Conservation (phyloP, 2,113 vertebrate genomes). For the Ceuthmochares aereus region DNA sequence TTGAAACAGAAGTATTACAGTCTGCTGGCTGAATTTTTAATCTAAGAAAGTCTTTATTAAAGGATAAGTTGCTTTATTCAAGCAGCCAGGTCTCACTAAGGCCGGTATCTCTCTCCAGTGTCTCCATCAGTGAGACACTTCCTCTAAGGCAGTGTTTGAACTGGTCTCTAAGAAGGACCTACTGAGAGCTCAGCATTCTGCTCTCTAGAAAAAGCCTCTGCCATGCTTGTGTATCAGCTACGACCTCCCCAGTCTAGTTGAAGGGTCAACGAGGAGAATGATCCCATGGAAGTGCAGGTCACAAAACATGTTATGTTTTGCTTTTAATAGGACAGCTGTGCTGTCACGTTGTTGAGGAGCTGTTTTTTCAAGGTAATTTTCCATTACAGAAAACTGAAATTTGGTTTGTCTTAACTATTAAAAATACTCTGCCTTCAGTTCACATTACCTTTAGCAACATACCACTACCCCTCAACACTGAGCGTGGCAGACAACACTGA, state of each 20-base stretch:
- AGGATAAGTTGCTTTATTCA: background rate
- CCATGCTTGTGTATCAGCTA: background rate
- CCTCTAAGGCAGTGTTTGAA: background rate
- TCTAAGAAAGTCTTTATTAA: background rate
- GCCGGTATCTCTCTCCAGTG: background rate
- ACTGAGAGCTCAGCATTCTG: background rate
- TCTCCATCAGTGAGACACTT: background rate
- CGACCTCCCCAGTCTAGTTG: background rate
- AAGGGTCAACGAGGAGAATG: background rate
- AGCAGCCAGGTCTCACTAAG: background rate
- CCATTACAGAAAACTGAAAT: background rate
- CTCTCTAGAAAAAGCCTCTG: background rate
- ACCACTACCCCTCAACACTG: background rate
- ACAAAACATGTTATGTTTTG: background rate
- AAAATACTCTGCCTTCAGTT: background rate
- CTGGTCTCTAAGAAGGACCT: background rate
- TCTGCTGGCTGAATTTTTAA: background rate
- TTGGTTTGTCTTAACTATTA: background rate
- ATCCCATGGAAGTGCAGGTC: background rate
- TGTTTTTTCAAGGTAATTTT: background rate
- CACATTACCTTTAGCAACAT: background rate
- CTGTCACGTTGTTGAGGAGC: background rate
- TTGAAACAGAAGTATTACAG: background rate
- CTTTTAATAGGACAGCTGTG: background rate
- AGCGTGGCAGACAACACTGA: background rate